Base-by-base conservation (phyloP, 2,888 invertebrate genomes). In the Epirrhoe alternata region DNA sequence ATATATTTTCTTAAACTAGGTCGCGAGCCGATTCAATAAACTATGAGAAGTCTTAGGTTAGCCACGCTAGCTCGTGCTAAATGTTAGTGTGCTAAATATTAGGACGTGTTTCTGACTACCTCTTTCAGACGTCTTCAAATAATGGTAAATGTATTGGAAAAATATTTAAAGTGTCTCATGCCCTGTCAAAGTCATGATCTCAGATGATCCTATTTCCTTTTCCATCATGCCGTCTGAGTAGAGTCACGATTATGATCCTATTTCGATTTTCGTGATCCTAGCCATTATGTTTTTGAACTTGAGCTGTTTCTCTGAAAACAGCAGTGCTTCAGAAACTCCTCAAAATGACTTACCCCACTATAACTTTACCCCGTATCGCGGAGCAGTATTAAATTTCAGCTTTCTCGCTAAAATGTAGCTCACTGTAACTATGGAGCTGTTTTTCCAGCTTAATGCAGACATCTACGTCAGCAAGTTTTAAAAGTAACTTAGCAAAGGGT, bases 311-410 rank as follows among this genome's bases (percentile, higher is more conserved):
- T 24, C 24, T 3, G 24, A 24, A 3, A 30, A 30, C 53, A 17
- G 45, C n/a, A 45, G 12, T 51, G 3, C 50, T 64, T 50, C 55
- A 50, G 33, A 53, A 53, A 38, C 52, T n/a, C 52, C 47, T 50
- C 24, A 52, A 42, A 63, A 57, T 52, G 7, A 51, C n/a, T n/a
- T 38, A 16, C 38, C 54, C 5, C 30, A 14, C 38, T 10, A 49
- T 56, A 30, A 64, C 58, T 54, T 49, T 14, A 58, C 38, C 47
- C n/a, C 6, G 31, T 50, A 42, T 33, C 50, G 31, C 57, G 33
- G 49, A 24, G n/a, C 31, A 50, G 42, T 38, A 58, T 49, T 49
- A 50, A 50, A 59, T 59, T 33, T 49, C 38, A 58, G 58, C 57
- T 45, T 50, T 55, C 35, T 35, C 17, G 17, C 54, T 61, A 17